Conservation (phyloP, 2,113 vertebrate genomes). For the Notothenia coriiceps region DNA sequence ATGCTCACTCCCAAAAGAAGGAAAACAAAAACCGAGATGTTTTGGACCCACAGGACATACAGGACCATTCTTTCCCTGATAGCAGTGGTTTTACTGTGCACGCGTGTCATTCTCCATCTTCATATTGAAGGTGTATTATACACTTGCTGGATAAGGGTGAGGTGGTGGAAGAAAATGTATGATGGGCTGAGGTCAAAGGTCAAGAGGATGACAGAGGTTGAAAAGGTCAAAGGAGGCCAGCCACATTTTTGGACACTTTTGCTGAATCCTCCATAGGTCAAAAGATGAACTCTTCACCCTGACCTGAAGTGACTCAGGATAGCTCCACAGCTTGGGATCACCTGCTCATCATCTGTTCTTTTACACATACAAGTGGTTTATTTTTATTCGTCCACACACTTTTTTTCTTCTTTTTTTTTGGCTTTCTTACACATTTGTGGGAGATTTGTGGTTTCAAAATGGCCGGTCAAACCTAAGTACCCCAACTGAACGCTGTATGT, state of each 20-base stretch:
- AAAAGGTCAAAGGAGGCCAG: constrained; percentile 52
- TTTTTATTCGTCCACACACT: constrained; percentile 56
- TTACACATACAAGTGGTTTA: constrained; percentile 44
- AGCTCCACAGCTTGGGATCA: constrained; percentile 61
- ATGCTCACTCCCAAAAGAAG: constrained; percentile 8
- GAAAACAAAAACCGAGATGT: constrained; percentile 33
- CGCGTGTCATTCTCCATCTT: constrained; percentile 88
- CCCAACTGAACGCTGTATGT: constrained; percentile 64
- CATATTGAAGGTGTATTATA: constrained; percentile 99
- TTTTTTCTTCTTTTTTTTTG: constrained; percentile 45
- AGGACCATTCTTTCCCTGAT: constrained; percentile 62
- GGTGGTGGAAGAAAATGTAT: constrained; percentile 44
- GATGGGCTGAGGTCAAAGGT: constrained; percentile 56
- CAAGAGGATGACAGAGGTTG: constrained; percentile 55
- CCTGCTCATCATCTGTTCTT: constrained; percentile 68
- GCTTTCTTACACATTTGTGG: constrained; percentile 60
- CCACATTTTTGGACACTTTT: constrained; percentile 58
- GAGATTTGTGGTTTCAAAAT: constrained; percentile 70
- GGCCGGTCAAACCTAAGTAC: constrained; percentile 62
- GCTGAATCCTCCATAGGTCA: constrained; percentile 41
- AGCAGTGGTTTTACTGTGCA: constrained; percentile 76
- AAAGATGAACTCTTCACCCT: constrained; percentile 52
- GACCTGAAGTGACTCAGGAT: constrained; percentile 70
- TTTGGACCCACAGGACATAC: constrained; percentile 41
- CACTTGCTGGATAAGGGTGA: constrained; percentile 71